A percentile compares a stretch with the other conserved stretches of the same genome.
phyloP scores from a whole-genome alignment of 2,113 vertebrate genomes.

The cattle (Bos taurus) region DNA sequence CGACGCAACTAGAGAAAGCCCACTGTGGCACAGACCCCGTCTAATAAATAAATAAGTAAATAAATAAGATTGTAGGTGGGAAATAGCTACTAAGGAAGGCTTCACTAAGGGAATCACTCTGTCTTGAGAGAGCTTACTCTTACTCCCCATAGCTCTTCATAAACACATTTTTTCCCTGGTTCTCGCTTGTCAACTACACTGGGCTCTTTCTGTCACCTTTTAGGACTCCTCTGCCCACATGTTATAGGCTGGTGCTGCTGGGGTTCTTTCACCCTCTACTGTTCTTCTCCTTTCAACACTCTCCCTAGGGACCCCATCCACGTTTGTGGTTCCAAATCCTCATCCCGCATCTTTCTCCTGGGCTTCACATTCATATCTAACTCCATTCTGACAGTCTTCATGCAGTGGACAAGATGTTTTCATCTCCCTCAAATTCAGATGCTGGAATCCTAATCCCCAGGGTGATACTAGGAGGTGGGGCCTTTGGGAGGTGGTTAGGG shows the following conservation, averaged over 20 bases:
- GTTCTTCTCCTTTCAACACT: not conserved
- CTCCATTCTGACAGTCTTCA: not conserved
- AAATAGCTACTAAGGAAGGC: not conserved
- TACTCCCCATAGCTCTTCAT: too few species aligned
- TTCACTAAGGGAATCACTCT: not conserved
- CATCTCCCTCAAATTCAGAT: not conserved
- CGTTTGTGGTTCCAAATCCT: not conserved
- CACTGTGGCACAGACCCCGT: not conserved
- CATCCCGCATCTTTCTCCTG: not conserved
- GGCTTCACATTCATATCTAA: not conserved
- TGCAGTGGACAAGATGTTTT: not conserved
- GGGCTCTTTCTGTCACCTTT: not conserved
- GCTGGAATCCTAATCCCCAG: not conserved
- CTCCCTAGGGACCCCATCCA: not conserved
- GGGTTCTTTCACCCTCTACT: accelerated
- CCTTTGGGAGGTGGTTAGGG: not conserved
- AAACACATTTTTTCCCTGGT: not conserved
- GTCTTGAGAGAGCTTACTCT: not conserved
- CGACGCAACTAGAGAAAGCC: too few species aligned
- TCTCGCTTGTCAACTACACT: not conserved
- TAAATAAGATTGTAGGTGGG: not conserved
- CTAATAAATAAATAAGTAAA: not conserved
- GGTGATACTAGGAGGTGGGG: not conserved
- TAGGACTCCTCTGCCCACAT: not conserved
- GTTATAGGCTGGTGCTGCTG: not conserved